Percentiles rank a stretch among this genome's conserved stretches.
phyloP scores from a whole-genome alignment of 2,888 invertebrate genomes.

The Neoaliturus tenellus region DNA sequence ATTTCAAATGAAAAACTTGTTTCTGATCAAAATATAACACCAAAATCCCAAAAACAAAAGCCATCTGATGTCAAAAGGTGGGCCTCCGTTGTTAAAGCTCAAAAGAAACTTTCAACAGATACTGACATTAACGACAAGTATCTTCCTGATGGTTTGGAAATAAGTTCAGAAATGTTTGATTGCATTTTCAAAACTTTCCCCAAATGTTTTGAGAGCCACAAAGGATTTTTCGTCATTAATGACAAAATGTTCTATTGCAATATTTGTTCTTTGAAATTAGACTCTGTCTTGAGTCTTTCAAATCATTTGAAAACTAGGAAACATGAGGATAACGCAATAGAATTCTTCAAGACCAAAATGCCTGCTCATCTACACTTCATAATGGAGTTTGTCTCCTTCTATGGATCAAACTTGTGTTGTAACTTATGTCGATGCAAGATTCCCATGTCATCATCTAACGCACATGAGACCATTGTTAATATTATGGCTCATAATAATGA shows the following conservation, averaged over 20 bases:
- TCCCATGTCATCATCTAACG: not conserved
- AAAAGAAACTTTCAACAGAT: constrained; percentile 16
- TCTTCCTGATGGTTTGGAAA: not conserved
- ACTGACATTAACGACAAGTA: not conserved
- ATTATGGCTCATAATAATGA: constrained; percentile 32
- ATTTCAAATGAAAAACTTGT: not conserved
- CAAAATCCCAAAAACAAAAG: constrained; percentile 13
- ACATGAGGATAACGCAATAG: constrained; percentile 19
- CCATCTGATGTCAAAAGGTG: constrained; percentile 25
- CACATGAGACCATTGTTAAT: constrained; percentile 23
- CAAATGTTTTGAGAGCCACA: constrained; percentile 24
- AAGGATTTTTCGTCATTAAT: constrained; percentile 4
- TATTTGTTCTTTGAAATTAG: not conserved
- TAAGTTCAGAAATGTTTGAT: not conserved
- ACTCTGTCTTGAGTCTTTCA: constrained; percentile 20
- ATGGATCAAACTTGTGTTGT: constrained; percentile 31
- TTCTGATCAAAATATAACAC: not conserved
- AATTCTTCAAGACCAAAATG: not conserved
- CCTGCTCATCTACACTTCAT: constrained; percentile 14
- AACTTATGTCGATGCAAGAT: constrained; percentile 19
- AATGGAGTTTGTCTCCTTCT: constrained; percentile 28
- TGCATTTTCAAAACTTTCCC: constrained; percentile 7
- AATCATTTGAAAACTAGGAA: constrained; percentile 40
- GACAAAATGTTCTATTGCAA: constrained; percentile 30
- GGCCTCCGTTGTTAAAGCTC: constrained; percentile 31